Base-by-base conservation (phyloP, 2,888 invertebrate genomes). In the Epiblema foenella region DNA sequence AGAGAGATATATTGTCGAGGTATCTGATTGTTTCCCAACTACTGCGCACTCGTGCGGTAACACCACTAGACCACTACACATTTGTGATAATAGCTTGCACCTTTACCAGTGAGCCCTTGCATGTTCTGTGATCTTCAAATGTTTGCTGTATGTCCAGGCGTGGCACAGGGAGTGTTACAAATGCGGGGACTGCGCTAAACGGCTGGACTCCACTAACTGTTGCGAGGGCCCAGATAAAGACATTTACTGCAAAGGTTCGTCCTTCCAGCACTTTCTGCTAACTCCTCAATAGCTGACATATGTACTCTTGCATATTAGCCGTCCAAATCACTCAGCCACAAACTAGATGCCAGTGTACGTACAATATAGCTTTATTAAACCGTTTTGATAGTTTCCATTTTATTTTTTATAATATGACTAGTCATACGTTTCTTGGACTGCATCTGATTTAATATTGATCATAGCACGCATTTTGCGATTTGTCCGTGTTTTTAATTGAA, bases 141-240 rank as follows among this genome's bases (percentile, higher is more conserved):
- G 72, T 90, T 89, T 86, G 87, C 85, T 93, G 81, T 93, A 89
- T 94, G 93, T 94, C 94, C 91, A 97, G 97, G 95, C 94, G 89
- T 98, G 97, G 97, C 98, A 98, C 95, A 97, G 94, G 95, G 97
- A 97, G 94, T 98, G 98, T 95, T 98, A 96, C 96, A 98, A 98
- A 94, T 98, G 98, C 95, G 97, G 95, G 89, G 95, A 96, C 82
- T 98, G 98, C 94, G 93, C 94, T 84, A 98, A 97, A 94, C 95
- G 97, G 87, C 95, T 98, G 94, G 98, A 98, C 94, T 98, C 98
- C 79, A 95, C 97, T 85, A 97, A 96, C 94, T 97, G 97, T 94
- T 98, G 98, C 93, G 98, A 98, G 93, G 98, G 97, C 85, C 97
- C 98, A 83, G 98, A 98, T 90, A 97, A 97, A 95, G 97, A 98